Base-by-base conservation (phyloP, 1,140 invertebrate species). In the Holotrichia oblita region DNA sequence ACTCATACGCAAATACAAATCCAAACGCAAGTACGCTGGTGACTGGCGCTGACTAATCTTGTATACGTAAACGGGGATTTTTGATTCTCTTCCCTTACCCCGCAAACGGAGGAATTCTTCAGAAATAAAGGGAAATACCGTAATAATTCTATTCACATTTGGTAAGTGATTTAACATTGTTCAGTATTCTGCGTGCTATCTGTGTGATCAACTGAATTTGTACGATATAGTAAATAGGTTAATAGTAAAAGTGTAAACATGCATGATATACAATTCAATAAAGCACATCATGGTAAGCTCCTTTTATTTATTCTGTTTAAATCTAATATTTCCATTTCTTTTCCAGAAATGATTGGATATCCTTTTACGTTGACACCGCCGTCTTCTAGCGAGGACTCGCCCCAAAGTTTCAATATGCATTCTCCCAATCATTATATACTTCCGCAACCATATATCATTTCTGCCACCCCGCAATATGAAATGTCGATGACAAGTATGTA, bases 341-440 rank as follows among this genome's bases (percentile, higher is more conserved):
- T 74, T 42, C 41, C 61, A 84, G 83, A 83, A 81, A 84, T 83
- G 82, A 81, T 76, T 48, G 78, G 61, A 40, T 83, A 83, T 77
- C 83, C 82, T 40, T 80, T 79, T 78, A 77, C 81, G 40, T 79
- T 82, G 27, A 85, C 84, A 22, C 84, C 84, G 12, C 84, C 84
- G 14, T 83, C 83, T 22, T 83, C 83, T 22, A 83, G 79, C 78
- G 83, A 81, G 41, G 83, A 84, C 73, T 84, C 83, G 14, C 81
- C 83, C 40, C 81, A 81, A 17, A 79, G 79, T 12, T 81, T 81
- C 10, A 76, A 75, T 59, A 78, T 81, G 48, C 78, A 80, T 40
- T 82, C 81, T 3, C 80, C 81, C 22, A 80, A 77, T 72, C 83
- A 75, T 24, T 61, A 44, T 27, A 42, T 73, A n/a, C 79, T 80